Conservation (phyloP, 2,797 vertebrate species). For the Carapus acus region DNA sequence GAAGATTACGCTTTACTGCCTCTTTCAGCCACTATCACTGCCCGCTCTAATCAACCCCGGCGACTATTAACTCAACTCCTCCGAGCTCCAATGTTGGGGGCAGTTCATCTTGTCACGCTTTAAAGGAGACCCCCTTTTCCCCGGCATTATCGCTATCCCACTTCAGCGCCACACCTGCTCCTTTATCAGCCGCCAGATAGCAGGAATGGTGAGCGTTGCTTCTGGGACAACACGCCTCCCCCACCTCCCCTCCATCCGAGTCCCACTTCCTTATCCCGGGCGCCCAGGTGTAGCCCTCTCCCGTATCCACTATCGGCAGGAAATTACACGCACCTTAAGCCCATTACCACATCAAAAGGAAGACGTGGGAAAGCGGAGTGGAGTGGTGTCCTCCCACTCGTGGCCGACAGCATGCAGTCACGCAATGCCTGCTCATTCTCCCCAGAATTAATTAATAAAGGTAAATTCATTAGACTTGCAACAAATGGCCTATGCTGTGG, state of each 20-base stretch:
- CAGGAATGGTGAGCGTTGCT: constrained; percentile 33
- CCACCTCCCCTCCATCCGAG: no score
- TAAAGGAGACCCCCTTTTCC: constrained; percentile 45
- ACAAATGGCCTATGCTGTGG: constrained; percentile 41
- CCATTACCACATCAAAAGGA: constrained; percentile 70
- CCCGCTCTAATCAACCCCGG: constrained; percentile 47
- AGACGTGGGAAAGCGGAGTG: constrained; percentile 43
- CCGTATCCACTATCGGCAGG: constrained; percentile 57
- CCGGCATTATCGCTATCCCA: constrained; percentile 56
- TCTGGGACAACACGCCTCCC: constrained; percentile 41
- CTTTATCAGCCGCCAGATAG: constrained; percentile 62
- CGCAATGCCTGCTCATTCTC: constrained; percentile 41
- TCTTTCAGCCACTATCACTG: constrained; percentile 24
- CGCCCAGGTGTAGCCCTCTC: constrained; percentile 60
- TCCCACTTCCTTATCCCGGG: constrained; percentile 62
- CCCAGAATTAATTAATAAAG: constrained; percentile 59
- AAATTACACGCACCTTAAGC: constrained; percentile 70
- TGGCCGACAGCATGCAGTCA: constrained; percentile 45
- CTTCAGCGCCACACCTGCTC: constrained; percentile 54
- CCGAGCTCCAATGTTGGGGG: constrained; percentile 31
- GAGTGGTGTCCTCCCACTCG: constrained; percentile 51
- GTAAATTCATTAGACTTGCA: constrained; percentile 55
- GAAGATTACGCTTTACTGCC: constrained; percentile 19
- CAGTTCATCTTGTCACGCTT: constrained; percentile 51
- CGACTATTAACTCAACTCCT: constrained; percentile 46